Percentiles rank a stretch among this genome's conserved stretches.
Evolutionary conservation across 1,140 invertebrate species (phyloP).

Genomic region (Drosophila obscura): DNA sequence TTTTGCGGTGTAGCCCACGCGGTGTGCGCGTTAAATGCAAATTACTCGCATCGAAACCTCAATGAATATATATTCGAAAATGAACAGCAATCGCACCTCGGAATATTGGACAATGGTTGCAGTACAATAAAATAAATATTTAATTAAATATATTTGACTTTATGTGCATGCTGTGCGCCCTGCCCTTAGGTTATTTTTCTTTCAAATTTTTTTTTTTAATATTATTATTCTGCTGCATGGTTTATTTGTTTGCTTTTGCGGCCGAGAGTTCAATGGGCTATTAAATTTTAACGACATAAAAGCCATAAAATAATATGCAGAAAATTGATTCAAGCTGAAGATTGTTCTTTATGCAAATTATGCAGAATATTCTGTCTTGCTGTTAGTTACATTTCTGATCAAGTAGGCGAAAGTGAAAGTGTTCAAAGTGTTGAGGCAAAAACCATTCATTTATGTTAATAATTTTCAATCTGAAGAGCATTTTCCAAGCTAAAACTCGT

Average conservation of each 20-base stretch:
- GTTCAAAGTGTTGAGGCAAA: background rate
- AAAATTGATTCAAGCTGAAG: constrained; percentile 33
- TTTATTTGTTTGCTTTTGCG: constrained; percentile 50
- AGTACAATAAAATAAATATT: constrained; percentile 66
- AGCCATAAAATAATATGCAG: constrained; percentile 9
- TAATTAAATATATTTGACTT: constrained; percentile 61
- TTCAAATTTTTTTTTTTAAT: constrained; percentile 30
- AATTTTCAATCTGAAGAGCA: too few relatives aligned
- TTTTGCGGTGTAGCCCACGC: constrained; percentile 51
- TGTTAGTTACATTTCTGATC: too few relatives aligned
- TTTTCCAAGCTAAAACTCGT: too few relatives aligned
- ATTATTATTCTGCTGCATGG: constrained; percentile 37
- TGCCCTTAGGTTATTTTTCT: constrained; percentile 2
- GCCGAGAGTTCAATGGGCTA: constrained; percentile 45
- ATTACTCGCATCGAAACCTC: constrained; percentile 50
- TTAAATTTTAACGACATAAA: constrained; percentile 26
- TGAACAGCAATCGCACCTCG: constrained; percentile 29
- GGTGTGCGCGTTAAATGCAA: constrained; percentile 32
- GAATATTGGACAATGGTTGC: constrained; percentile 12
- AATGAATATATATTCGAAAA: constrained; percentile 49
- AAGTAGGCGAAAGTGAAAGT: background rate
- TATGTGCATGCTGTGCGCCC: background rate
- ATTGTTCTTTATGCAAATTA: too few relatives aligned
- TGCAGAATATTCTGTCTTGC: too few relatives aligned
- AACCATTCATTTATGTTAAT: too few relatives aligned